Base-by-base conservation (phyloP, 2,797 vertebrate species). In the Pyrocephalus nanus region DNA sequence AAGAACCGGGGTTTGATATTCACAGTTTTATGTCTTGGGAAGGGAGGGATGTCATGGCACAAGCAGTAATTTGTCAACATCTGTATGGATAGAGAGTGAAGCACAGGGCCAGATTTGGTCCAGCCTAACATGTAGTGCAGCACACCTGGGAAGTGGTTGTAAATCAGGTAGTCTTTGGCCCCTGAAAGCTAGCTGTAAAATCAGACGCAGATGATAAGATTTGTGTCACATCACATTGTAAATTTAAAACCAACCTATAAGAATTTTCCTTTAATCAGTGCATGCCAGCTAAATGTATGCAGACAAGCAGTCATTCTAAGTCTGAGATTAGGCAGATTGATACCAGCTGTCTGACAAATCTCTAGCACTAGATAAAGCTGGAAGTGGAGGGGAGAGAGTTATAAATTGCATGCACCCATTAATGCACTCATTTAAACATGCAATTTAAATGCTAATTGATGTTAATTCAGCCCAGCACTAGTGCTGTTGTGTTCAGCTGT, bases 371-470 rank as follows among this genome's bases (percentile, higher is more conserved):
- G 88, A 90, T 80, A 90, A 93, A 83, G 69, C 81, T 83, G 48
- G 57, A 95, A 94, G 74, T 82, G 32, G 72, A 69, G 75, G 38
- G 55, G n/a, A 76, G 75, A 84, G 79, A 79, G 77, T 74, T 86
- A 88, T 92, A 97, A 95, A 96, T 93, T 94, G 53, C 48, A 42
- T 71, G 53, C 86, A 65, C 3, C 66, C 77, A 94, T 94, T 95
- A 96, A 96, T 91, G 32, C 48, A 74, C 65, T 88, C 66, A 71
- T 95, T 96, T 97, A 80, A 93, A 77, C 72, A 57, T 94, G 93
- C 84, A 94, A 92, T 96, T 96, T 97, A 96, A 90, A 95, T 96
- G 96, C 92, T 96, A 97, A 97, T 95, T 95, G 96, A 92, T 95
- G 93, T 93, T 96, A 95, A 96, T 96, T 95, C 65, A 95, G 90